Conservation (phyloP, 2,113 vertebrate species). For the Caranx ignobilis region DNA sequence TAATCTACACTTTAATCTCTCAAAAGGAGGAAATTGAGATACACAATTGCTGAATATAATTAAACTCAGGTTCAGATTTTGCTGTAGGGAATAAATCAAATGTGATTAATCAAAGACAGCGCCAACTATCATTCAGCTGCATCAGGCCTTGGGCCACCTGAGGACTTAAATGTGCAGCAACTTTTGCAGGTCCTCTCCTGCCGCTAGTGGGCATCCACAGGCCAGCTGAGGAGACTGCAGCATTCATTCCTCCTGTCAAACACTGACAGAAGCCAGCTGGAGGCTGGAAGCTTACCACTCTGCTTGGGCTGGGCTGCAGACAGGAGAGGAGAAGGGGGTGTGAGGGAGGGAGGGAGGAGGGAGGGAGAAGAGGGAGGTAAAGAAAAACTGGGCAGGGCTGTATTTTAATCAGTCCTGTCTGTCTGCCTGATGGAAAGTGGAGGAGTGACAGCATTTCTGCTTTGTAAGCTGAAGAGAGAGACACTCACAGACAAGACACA, state of each 20-base stretch:
- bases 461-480: constrained; percentile 26
- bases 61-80: neutral
- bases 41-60: neutral
- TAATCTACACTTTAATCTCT: neutral
- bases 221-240: constrained; percentile 50
- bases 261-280: constrained; percentile 88
- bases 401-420: constrained; percentile 83
- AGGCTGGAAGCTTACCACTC: constrained; percentile 84
- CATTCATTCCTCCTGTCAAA: constrained; percentile 87
- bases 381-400: constrained; percentile 75
- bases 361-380: constrained; percentile 44
- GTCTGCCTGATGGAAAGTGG: constrained; percentile 77
- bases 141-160: neutral
- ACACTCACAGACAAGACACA: neutral
- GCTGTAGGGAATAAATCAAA: neutral
- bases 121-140: neutral
- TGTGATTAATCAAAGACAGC: neutral
- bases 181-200: constrained; percentile 46
- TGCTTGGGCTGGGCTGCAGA: constrained; percentile 63
- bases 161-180: constrained; percentile 45
- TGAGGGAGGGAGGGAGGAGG: constrained; percentile 55
- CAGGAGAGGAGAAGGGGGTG: constrained; percentile 41
- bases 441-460: constrained; percentile 47
- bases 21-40: neutral
- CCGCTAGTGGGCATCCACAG: constrained; percentile 49